These are phyloP conservation scores for Pluvianellus socialis DNA, from an alignment of 2,113 vertebrate species.

Conservation along the genomic window DNA sequence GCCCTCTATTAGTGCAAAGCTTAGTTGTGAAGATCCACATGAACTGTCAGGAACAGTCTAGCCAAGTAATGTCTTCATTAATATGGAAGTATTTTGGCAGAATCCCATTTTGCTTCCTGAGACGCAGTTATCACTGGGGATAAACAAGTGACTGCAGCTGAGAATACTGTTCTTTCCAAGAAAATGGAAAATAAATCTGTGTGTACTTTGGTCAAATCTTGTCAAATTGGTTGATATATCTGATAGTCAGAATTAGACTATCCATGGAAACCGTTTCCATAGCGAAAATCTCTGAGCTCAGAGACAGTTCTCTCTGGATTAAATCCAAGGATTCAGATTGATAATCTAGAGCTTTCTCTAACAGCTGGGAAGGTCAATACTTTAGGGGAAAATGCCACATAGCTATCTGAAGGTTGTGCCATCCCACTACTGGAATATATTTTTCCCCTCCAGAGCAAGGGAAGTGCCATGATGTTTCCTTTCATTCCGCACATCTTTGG, in stretches of 20 bases:
- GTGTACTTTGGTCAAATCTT: not conserved
- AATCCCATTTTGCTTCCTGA: not conserved
- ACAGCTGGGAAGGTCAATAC: not conserved
- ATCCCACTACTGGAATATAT: not conserved
- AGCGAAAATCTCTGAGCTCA: constrained; percentile 17
- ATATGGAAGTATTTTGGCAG: not conserved
- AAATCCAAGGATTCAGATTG: constrained; percentile 21
- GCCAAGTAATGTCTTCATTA: not conserved
- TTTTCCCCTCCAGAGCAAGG: not conserved
- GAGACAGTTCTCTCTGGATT: constrained; percentile 14
- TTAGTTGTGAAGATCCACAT: not conserved
- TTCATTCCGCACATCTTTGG: not conserved
- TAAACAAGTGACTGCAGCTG: not conserved
- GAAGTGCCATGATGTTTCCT: not conserved
- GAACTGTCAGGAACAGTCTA: not conserved
- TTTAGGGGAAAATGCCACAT: not conserved
- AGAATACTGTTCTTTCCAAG: not conserved
- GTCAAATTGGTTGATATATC: not conserved
- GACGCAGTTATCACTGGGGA: not conserved
- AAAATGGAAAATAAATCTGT: not conserved
- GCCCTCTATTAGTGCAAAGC: not conserved
- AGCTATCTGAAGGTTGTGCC: not conserved
- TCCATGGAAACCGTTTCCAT: constrained; percentile 43
- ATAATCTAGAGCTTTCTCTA: constrained; percentile 6
- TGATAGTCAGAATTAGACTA: not conserved